phyloP scores from a whole-genome alignment of 2,888 invertebrate genomes.

The Phymatocera aterrima region DNA sequence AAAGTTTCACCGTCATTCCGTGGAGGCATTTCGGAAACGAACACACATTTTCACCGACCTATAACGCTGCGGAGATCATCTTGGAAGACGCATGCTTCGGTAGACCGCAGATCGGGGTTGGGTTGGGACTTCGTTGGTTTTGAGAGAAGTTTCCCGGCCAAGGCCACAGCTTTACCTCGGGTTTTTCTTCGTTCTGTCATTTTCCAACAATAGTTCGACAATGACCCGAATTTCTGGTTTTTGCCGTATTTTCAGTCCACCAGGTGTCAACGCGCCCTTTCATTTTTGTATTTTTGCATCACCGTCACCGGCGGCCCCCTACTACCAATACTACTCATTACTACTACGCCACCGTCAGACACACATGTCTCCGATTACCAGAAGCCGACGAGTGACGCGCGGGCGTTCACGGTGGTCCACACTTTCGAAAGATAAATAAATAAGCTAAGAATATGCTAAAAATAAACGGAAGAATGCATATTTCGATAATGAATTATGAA shows the following conservation, averaged over 20 bases:
- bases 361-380: slow-evolving; percentile 20
- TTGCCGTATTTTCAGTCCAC: slow-evolving; percentile 8
- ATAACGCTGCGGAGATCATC: neutral
- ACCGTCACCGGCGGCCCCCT: neutral
- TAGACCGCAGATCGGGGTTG: neutral
- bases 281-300: slow-evolving; percentile 35
- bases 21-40: neutral
- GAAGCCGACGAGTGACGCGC: slow-evolving; percentile 33
- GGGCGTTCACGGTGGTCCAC: slow-evolving; percentile 23
- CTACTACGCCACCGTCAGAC: neutral
- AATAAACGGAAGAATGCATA: neutral
- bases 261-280: slow-evolving; percentile 40
- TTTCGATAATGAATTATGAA: neutral
- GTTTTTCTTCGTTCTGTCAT: slow-evolving; percentile 51
- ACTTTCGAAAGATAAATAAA: slow-evolving; percentile 4
- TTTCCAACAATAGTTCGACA: slow-evolving; percentile 70
- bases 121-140: neutral
- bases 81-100: neutral
- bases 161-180: slow-evolving; percentile 62
- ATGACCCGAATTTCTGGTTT: slow-evolving; percentile 67
- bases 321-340: slow-evolving; percentile 11
- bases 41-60: neutral
- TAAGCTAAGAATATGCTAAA: neutral
- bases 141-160: slow-evolving; percentile 61
- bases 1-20: neutral